Evolutionary conservation across 1,140 invertebrate genomes (phyloP).

Genomic region (Sminthurinus signatus): DNA sequence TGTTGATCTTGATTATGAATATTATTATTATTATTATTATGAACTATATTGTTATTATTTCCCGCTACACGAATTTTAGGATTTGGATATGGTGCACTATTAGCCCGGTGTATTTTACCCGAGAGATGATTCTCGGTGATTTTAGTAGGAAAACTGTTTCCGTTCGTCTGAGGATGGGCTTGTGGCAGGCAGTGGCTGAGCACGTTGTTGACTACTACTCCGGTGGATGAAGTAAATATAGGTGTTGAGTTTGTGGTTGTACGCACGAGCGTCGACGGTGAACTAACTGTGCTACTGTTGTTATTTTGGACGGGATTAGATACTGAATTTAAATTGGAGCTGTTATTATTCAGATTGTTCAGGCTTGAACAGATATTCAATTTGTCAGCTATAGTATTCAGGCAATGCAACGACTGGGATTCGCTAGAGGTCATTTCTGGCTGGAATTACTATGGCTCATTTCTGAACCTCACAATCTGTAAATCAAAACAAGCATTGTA

Average conservation of each 20-base stretch:
- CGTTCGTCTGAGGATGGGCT: background rate
- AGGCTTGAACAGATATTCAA: slow-evolving; percentile 16
- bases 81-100: slow-evolving; percentile 23
- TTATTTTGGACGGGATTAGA: slow-evolving; percentile 18
- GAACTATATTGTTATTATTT: background rate
- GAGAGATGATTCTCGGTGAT: slow-evolving; percentile 38
- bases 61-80: background rate
- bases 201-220: background rate
- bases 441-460: slow-evolving; percentile 26
- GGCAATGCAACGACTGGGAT: slow-evolving; percentile 30
- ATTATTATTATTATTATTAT: background rate
- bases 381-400: slow-evolving; percentile 30
- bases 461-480: slow-evolving; percentile 32
- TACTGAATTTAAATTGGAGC: slow-evolving; percentile 9
- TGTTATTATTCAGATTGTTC: slow-evolving; percentile 12
- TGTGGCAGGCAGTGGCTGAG: too few relatives aligned
- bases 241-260: slow-evolving; percentile 8
- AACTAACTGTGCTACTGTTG: slow-evolving; percentile 22
- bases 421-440: slow-evolving; percentile 36
- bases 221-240: background rate
- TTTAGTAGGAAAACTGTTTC: slow-evolving; percentile 18
- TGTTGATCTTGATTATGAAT: background rate
- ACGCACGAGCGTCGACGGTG: slow-evolving; percentile 12
- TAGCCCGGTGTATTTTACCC: slow-evolving; percentile 20
- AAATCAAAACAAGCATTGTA: background rate